A percentile compares a stretch with the other conserved stretches of the same genome.
phyloP scores from a whole-genome alignment of 2,888 invertebrate genomes.

The Aporophyla lueneburgensis region DNA sequence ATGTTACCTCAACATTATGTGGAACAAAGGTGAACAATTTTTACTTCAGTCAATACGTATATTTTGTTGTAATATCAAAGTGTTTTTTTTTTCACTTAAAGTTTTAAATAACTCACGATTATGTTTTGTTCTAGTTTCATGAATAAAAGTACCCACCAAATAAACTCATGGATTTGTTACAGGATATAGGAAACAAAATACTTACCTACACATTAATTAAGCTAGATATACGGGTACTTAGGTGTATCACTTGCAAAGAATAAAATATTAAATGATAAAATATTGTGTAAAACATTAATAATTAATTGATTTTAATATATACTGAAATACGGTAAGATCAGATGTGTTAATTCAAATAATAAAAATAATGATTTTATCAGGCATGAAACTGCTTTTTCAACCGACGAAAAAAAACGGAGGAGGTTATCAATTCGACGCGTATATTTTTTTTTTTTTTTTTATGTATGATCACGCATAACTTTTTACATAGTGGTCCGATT shows the following conservation, averaged over 20 bases:
- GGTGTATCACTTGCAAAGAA: too few relatives aligned
- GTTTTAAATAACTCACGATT: neutral
- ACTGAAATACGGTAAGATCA: neutral
- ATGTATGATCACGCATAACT: too few relatives aligned
- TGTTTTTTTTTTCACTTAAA: neutral
- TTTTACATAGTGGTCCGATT: too few relatives aligned
- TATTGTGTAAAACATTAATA: neutral
- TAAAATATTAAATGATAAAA: neutral
- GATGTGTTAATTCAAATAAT: too few relatives aligned
- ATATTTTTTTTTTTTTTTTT: too few relatives aligned
- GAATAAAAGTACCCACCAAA: neutral
- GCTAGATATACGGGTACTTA: too few relatives aligned
- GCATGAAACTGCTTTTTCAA: neutral
- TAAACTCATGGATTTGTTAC: too few relatives aligned
- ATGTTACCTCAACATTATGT: conserved; percentile 20
- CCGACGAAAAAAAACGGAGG: too few relatives aligned
- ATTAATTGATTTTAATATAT: neutral
- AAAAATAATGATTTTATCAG: neutral
- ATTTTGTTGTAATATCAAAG: neutral
- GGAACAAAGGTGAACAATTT: conserved; percentile 30
- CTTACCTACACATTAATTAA: neutral
- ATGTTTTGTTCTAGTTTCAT: neutral
- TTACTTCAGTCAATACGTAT: conserved; percentile 12
- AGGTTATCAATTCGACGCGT: too few relatives aligned
- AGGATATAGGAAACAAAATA: neutral